Percentiles rank a stretch among this genome's conserved stretches.
Conservation (phyloP, 2,113 vertebrate species). For the Lathamus discolor region DNA sequence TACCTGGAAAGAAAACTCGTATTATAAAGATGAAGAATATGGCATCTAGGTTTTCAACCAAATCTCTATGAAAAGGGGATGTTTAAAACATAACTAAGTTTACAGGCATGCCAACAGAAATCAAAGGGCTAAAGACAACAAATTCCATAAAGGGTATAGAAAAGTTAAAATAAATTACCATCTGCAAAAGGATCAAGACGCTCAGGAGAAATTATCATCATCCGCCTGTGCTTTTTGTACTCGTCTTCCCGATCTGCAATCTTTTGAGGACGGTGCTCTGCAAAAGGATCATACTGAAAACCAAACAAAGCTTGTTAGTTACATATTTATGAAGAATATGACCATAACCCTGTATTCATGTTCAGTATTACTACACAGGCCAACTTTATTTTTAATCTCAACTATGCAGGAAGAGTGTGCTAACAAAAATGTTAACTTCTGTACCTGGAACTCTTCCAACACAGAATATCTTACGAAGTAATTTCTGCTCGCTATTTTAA, state of each 20-base stretch:
- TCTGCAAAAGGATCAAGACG: constrained; percentile 99
- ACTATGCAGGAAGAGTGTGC: background rate
- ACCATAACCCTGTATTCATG: background rate
- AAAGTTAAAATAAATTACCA: constrained; percentile 87
- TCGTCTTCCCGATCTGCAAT: constrained; percentile 97
- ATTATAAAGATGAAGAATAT: constrained; percentile 84
- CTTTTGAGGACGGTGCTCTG: constrained; percentile 93
- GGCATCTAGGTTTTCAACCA: constrained; percentile 81
- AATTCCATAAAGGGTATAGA: constrained; percentile 64
- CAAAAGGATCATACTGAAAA: constrained; percentile 95
- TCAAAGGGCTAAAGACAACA: constrained; percentile 83
- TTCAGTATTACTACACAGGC: background rate
- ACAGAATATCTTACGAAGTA: background rate
- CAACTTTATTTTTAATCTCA: background rate
- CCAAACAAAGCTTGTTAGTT: background rate
- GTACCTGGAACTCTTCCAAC: background rate
- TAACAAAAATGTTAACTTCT: background rate
- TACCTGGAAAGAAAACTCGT: constrained; percentile 86
- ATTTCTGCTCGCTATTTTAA: background rate
- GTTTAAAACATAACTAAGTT: constrained; percentile 78
- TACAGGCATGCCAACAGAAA: constrained; percentile 83
- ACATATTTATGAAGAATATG: accelerated
- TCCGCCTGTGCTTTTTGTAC: constrained; percentile 93
- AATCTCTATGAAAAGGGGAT: constrained; percentile 75
- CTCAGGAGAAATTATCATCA: constrained; percentile 99